Evolutionary conservation across 2,113 vertebrate species (phyloP), one percentile per base, ranked within the genome.

Genomic region (Bettongia penicillata): DNA sequence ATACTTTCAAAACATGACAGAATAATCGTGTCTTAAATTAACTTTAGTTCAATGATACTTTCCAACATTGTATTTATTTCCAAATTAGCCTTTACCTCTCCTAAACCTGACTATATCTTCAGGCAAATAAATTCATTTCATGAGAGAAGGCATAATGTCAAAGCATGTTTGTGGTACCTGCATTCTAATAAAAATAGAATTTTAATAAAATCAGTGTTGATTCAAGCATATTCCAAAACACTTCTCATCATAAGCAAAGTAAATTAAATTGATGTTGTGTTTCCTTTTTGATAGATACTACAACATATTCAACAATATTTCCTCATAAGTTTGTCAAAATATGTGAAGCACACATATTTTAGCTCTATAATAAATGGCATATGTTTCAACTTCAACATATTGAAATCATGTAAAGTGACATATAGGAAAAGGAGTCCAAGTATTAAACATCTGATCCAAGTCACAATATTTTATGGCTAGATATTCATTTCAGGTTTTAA

Each of bases 11-110:
- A 96, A 94, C 89, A 94, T 96, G 91, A 94, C 95, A 96, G 90
- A 95, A 93, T 52, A 93, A 91, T 94, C 89, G 91, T 97, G 57
- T 93, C 52, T 96, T 97, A 97, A 97, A 97, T 96, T 97, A 97
- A 96, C 91, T 97, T 91, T 48, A 92, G 93, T 94, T 97, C 77
- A 95, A 96, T 91, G 94, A 84, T 95, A 61, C n/a, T 16, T 43
- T 97, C 12, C 48, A 94, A 94, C 96, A 96, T 96, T 95, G 94
- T 91, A 96, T 94, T 93, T 61, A 2, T 61, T 90, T 95, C 95
- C 47, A 93, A 96, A 95, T 97, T 61, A 89, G 10, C 94, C 92
- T 96, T 95, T 93, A 92, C 49, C 94, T 96, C 53, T 93, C 31
- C 16, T 0, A 0, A 93, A 89, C 57, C 25, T 48, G 47, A 8